A percentile compares a stretch with the other conserved stretches of the same genome.
Conservation (phyloP, 1,140 invertebrate species). For the Achroia grisella region DNA sequence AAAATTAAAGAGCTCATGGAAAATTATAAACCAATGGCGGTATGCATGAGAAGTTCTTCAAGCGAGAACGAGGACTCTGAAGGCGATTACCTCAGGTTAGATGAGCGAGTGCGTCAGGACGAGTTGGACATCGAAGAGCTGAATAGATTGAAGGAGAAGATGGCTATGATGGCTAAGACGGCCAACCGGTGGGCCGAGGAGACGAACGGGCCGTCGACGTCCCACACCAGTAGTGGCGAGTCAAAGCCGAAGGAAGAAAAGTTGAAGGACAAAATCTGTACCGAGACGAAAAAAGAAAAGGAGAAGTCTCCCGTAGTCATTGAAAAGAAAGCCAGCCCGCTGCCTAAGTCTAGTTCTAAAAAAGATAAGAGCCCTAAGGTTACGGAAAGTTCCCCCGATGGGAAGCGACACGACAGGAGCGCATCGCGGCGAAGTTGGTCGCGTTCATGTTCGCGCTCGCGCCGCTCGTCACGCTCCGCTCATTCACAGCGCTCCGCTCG, state of each 20-base stretch:
- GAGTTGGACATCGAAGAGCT: constrained; percentile 76
- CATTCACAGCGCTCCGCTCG: too few relatives aligned
- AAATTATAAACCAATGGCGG: constrained; percentile 66
- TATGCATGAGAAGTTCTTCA: constrained; percentile 77
- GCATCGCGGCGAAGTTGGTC: constrained; percentile 37
- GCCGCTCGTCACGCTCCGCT: constrained; percentile 30
- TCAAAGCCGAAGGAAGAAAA: constrained; percentile 7
- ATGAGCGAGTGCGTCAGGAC: constrained; percentile 53
- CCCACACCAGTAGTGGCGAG: constrained; percentile 13
- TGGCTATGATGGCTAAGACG: constrained; percentile 62
- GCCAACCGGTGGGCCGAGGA: constrained; percentile 39
- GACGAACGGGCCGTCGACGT: constrained; percentile 38
- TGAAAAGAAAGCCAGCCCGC: constrained; percentile 13
- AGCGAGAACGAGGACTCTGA: constrained; percentile 75
- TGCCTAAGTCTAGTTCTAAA: neutral
- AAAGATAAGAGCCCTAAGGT: constrained; percentile 14
- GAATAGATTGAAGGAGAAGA: constrained; percentile 65
- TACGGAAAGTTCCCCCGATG: constrained; percentile 3
- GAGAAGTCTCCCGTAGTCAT: constrained; percentile 16
- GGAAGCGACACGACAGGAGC: neutral
- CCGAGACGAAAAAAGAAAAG: constrained; percentile 14
- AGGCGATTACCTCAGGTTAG: constrained; percentile 46
- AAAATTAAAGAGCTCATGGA: constrained; percentile 31
- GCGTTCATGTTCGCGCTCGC: constrained; percentile 28
- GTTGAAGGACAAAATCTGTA: constrained; percentile 6